Evolutionary conservation across 2,113 vertebrate genomes (phyloP).

Genomic region (Cyprinus carpio): DNA sequence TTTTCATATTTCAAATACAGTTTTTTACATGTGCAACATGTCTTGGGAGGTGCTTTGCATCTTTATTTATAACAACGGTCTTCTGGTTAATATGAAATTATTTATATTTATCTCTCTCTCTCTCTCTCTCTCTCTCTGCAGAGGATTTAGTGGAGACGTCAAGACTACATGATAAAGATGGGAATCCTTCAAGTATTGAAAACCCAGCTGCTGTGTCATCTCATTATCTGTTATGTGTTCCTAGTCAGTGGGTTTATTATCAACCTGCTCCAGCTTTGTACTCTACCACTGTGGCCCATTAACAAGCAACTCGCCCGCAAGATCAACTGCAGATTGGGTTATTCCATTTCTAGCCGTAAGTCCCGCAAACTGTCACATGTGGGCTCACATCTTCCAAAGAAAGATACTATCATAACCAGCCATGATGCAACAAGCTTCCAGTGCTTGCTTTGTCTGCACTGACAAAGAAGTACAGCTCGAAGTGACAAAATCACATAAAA

Average conservation of each 20-base stretch:
- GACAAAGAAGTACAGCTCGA: neutral
- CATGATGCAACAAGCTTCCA: neutral
- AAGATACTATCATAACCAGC: neutral
- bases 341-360: conserved; percentile 93
- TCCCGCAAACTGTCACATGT: conserved; percentile 17
- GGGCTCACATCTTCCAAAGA: neutral
- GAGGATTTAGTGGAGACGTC: conserved; percentile 31
- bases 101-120: neutral
- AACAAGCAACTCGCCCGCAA: conserved; percentile 88
- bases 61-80: neutral
- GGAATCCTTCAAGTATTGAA: conserved; percentile 84
- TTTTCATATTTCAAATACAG: conserved; percentile 22
- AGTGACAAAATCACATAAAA: neutral
- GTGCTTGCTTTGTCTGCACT: neutral
- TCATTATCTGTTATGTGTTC: conserved; percentile 93
- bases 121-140: conserved; percentile 7
- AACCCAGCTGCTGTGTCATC: conserved; percentile 89
- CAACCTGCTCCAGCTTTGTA: conserved; percentile 89
- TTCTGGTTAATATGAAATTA: neutral
- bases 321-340: conserved; percentile 90
- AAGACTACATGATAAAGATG: conserved; percentile 73
- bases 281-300: conserved; percentile 86
- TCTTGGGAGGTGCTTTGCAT: neutral
- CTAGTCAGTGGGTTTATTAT: conserved; percentile 88
- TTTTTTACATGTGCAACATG: neutral